Base-by-base conservation (phyloP, 2,797 vertebrate species). In the Acridotheres tristis region DNA sequence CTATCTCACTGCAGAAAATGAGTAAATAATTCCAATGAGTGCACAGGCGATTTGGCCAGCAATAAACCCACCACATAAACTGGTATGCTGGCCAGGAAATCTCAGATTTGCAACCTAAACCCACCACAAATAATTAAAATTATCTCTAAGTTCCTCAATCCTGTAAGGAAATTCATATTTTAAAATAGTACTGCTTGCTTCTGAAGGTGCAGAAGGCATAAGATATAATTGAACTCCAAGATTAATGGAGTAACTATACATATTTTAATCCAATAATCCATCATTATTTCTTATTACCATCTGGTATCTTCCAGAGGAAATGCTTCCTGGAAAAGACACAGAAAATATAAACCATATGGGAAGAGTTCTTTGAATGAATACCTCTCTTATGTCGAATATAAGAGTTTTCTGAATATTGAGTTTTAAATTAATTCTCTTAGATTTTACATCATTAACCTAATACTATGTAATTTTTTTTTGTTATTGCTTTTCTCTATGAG, bases 221-320 rank as follows among this genome's bases (percentile, higher is more conserved):
- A 88, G 48, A 94, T 42, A 65, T 7, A 88, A 80, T 30, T 92
- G 85, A 90, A 93, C 40, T 68, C 34, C 16, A 75, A 73, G n/a
- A 65, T 21, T 86, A 80, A 76, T 17, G 55, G 21, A 83, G 22
- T 59, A 90, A 62, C 27, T 74, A 42, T 1, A 1, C 57, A 36
- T 51, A 59, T 73, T 94, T 90, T 92, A 88, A 48, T 81, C 57
- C 83, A 94, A 82, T 69, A 71, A 94, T 53, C 82, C 75, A 91
- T 72, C 45, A 72, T 32, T 85, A 79, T 82, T 86, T 76, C 86
- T 88, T 90, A 87, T 79, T 67, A 93, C 6, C 3, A 54, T 89
- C 48, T 58, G 55, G 16, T 47, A 25, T 43, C 25, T 85, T 89
- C 25, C 34, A 89, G 63, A 87, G 10, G 25, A 83, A 92, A 80